These are phyloP conservation scores for Aegithalos caudatus DNA, from an alignment of 2,113 vertebrate species.

Conservation along the genomic window DNA sequence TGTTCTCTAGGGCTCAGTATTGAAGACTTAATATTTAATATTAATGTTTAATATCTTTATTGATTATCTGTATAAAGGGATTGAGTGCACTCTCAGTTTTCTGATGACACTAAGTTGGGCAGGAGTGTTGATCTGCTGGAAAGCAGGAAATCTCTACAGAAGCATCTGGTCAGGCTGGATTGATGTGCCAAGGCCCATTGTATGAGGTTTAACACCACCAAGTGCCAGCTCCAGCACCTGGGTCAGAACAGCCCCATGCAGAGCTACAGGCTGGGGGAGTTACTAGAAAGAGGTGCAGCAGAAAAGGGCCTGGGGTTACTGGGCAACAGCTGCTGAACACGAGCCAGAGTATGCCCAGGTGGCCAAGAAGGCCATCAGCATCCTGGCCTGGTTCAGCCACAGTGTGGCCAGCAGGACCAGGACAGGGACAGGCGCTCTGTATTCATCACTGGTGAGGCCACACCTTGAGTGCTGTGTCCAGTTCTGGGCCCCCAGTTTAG, in stretches of 20 bases:
- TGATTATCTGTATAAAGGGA: background rate
- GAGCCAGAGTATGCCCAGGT: accelerated
- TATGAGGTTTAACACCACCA: background rate
- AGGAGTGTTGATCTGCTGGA: background rate
- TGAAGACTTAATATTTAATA: too few relatives aligned
- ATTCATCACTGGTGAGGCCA: background rate
- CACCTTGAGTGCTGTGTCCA: background rate
- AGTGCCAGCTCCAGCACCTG: accelerated
- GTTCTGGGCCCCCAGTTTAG: accelerated
- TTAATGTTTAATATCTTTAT: background rate
- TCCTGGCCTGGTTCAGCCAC: accelerated
- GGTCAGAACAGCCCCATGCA: background rate
- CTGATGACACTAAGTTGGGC: background rate
- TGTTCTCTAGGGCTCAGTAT: background rate
- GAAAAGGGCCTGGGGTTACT: background rate
- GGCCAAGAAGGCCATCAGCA: too few relatives aligned
- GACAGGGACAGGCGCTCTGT: accelerated
- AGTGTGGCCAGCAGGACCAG: background rate
- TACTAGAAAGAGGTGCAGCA: accelerated
- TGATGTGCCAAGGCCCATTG: background rate
- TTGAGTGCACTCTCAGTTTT: background rate
- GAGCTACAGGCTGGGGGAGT: background rate
- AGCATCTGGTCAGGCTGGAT: background rate
- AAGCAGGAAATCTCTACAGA: background rate
- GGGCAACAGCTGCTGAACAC: background rate